Conservation (phyloP, 2,888 invertebrate species). For the Ethmia dodecea region DNA sequence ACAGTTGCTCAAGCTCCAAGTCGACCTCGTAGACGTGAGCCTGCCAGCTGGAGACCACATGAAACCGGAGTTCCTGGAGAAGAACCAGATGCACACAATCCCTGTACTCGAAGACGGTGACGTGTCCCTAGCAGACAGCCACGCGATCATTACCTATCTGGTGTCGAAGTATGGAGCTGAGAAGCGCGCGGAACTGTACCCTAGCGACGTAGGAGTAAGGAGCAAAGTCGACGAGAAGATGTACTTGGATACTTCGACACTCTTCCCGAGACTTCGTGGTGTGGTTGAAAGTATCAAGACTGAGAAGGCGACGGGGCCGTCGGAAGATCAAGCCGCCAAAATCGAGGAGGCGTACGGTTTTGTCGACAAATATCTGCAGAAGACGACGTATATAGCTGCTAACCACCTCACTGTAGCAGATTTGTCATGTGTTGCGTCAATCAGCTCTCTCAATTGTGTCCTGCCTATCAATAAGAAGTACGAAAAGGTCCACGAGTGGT, state of each 20-base stretch:
- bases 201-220: conserved; percentile 30
- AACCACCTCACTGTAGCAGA: conserved; percentile 38
- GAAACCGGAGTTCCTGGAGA: conserved; percentile 21
- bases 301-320: conserved; percentile 18
- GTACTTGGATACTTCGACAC: conserved; percentile 29
- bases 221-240: conserved; percentile 34
- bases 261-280: no score
- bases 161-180: conserved; percentile 41
- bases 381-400: conserved; percentile 26
- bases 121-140: conserved; percentile 35
- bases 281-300: conserved; percentile 12
- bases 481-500: conserved; percentile 30
- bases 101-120: conserved; percentile 43
- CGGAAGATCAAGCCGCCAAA: conserved; percentile 19
- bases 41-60: conserved; percentile 21
- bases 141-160: conserved; percentile 40
- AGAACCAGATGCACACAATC: conserved; percentile 36
- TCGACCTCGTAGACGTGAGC: conserved; percentile 25
- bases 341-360: conserved; percentile 31
- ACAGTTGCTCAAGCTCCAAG: conserved; percentile 28
- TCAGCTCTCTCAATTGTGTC: conserved; percentile 27
- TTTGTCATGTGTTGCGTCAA: conserved; percentile 29
- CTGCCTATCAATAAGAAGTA: conserved; percentile 31
- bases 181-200: conserved; percentile 30
- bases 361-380: conserved; percentile 35